Conservation (phyloP, 2,888 invertebrate genomes). For the Xanthorhoe spadicearia region DNA sequence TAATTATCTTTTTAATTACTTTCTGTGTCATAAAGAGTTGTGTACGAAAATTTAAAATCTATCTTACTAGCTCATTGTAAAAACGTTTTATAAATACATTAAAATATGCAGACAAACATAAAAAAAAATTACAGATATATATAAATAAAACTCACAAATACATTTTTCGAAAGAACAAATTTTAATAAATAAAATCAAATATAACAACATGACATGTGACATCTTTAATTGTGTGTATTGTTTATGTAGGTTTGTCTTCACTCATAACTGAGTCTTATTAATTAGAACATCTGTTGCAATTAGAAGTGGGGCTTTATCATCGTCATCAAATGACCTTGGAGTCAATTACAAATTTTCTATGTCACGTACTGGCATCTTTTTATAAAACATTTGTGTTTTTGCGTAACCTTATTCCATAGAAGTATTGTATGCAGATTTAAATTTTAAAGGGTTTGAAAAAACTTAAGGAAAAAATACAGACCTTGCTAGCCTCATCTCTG, state of each 20-base stretch:
- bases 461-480: no score
- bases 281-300: slow-evolving; percentile 30
- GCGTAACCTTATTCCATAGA: background rate
- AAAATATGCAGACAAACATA: no score
- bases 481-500: no score
- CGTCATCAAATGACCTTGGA: slow-evolving; percentile 22
- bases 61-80: no score
- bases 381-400: background rate
- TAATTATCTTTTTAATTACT: no score
- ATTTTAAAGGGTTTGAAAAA: background rate
- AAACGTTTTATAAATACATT: no score
- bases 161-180: no score
- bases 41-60: no score
- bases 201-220: background rate
- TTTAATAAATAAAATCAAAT: background rate
- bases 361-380: background rate
- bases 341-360: slow-evolving; percentile 9
- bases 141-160: no score
- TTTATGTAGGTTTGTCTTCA: slow-evolving; percentile 5
- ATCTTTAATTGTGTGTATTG: background rate
- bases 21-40: no score
- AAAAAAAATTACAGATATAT: no score
- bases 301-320: slow-evolving; percentile 25
- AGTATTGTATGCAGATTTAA: background rate
- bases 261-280: slow-evolving; percentile 11